Conservation (phyloP, 2,888 invertebrate genomes). For the Melieria omissa region DNA sequence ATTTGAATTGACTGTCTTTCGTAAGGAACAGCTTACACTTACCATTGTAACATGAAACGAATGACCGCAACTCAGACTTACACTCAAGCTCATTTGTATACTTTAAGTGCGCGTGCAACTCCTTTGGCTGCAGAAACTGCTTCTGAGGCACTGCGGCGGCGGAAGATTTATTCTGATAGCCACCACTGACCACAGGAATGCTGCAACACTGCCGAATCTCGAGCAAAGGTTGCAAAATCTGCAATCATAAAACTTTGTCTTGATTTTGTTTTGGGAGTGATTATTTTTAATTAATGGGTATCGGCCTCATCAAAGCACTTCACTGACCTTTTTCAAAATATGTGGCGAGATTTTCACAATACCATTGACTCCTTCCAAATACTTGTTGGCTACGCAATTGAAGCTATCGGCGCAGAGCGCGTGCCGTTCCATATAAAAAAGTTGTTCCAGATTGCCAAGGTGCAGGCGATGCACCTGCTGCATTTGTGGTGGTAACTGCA, state of each 20-base stretch:
- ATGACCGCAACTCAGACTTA: slow-evolving; percentile 73
- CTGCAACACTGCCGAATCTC: slow-evolving; percentile 78
- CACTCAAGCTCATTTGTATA: slow-evolving; percentile 71
- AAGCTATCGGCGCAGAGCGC: slow-evolving; percentile 68
- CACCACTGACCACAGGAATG: slow-evolving; percentile 71
- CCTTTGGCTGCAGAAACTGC: slow-evolving; percentile 72
- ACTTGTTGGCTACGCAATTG: slow-evolving; percentile 63
- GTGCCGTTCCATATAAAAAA: slow-evolving; percentile 77
- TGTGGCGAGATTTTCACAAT: slow-evolving; percentile 68
- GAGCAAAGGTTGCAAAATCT: slow-evolving; percentile 73
- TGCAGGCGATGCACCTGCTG: slow-evolving; percentile 71
- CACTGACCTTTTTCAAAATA: slow-evolving; percentile 49
- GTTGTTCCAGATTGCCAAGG: slow-evolving; percentile 79
- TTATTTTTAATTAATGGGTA: not conserved
- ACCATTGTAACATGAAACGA: slow-evolving; percentile 77
- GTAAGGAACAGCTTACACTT: not conserved
- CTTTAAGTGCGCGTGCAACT: slow-evolving; percentile 75
- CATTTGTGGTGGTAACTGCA: slow-evolving; percentile 75
- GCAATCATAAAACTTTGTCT: slow-evolving; percentile 10
- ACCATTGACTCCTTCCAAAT: slow-evolving; percentile 41
- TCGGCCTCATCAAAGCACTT: not conserved
- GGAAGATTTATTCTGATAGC: slow-evolving; percentile 15
- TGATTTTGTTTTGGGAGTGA: not conserved
- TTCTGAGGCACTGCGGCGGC: slow-evolving; percentile 61
- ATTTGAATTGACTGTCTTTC: not conserved